These are phyloP conservation scores for Leucophenga varia DNA, from an alignment of 1,140 invertebrate species.

Conservation along the genomic window DNA sequence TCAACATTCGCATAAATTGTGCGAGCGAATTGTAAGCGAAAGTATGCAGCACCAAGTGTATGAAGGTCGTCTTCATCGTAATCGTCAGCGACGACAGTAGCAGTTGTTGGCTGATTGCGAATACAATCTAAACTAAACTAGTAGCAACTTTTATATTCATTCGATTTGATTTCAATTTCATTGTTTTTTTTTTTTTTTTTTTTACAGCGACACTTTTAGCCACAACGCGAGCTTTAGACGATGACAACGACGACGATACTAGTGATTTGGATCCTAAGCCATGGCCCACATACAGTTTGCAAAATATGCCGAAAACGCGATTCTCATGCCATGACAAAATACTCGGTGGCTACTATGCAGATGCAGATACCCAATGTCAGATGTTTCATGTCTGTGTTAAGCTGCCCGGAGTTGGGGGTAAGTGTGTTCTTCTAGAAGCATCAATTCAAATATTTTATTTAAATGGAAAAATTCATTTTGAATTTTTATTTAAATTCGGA, in stretches of 20 bases:
- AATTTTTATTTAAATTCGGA: too few relatives aligned
- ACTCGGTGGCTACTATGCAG: conserved; percentile 88
- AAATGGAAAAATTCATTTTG: too few relatives aligned
- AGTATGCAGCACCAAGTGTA: conserved; percentile 13
- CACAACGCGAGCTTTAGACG: not conserved
- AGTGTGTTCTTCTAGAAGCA: too few relatives aligned
- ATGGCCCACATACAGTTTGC: conserved; percentile 71
- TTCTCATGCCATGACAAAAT: conserved; percentile 87
- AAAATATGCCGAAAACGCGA: conserved; percentile 80
- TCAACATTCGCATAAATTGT: not conserved
- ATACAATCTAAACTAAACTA: not conserved
- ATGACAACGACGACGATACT: conserved; percentile 23
- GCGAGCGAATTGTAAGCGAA: conserved; percentile 33
- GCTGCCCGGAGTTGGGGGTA: conserved; percentile 72
- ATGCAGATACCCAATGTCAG: conserved; percentile 87
- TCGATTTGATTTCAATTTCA: conserved; percentile 14
- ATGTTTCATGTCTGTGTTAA: conserved; percentile 89
- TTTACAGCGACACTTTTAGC: conserved; percentile 20
- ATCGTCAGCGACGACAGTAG: too few relatives aligned
- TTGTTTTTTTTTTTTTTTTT: conserved; percentile 22
- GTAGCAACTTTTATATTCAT: conserved; percentile 6
- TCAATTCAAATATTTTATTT: too few relatives aligned
- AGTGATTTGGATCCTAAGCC: conserved; percentile 38
- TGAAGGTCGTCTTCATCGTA: conserved; percentile 28
- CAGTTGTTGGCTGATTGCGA: too few relatives aligned